phyloP scores from a whole-genome alignment of 2,797 vertebrate genomes.

The Pangasius mekongensis region DNA sequence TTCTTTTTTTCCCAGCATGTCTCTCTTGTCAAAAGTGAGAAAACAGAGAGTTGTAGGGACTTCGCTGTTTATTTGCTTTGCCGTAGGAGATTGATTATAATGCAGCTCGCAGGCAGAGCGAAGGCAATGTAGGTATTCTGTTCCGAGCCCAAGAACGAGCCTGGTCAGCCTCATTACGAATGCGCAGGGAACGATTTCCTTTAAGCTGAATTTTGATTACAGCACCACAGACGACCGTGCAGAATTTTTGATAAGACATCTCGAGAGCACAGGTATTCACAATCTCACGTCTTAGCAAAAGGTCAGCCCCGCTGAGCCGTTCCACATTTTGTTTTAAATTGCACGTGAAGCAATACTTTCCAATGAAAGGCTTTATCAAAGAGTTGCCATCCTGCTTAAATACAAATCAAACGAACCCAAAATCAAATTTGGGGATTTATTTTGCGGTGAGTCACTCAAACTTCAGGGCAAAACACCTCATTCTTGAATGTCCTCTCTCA shows the following conservation, averaged over 20 bases:
- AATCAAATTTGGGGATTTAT: slow-evolving; percentile 24
- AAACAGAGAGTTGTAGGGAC: slow-evolving; percentile 32
- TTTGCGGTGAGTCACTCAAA: slow-evolving; percentile 13
- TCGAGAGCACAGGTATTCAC: slow-evolving; percentile 13
- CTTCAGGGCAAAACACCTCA: neutral
- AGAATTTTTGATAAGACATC: slow-evolving; percentile 40
- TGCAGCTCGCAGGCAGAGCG: neutral
- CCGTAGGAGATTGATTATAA: slow-evolving; percentile 34
- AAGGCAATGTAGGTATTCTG: slow-evolving; percentile 22
- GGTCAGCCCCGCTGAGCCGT: slow-evolving; percentile 1
- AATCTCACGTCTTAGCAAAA: slow-evolving; percentile 17
- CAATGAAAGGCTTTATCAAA: neutral
- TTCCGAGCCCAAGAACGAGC: slow-evolving; percentile 13
- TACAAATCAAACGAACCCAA: neutral
- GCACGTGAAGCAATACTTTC: neutral
- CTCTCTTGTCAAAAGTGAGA: slow-evolving; percentile 45
- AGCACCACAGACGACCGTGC: slow-evolving; percentile 20
- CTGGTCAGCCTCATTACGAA: slow-evolving; percentile 39
- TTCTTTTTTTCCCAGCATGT: neutral
- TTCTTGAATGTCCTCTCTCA: neutral
- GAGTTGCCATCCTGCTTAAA: neutral
- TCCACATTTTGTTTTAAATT: slow-evolving; percentile 22
- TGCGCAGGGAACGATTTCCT: slow-evolving; percentile 34
- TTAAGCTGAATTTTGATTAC: slow-evolving; percentile 47
- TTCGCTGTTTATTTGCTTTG: slow-evolving; percentile 25